A percentile compares a stretch with the other conserved stretches of the same genome.
These are phyloP conservation scores for Cricetomys ansorgei DNA, from an alignment of 2,113 vertebrate species.

Conservation along the genomic window DNA sequence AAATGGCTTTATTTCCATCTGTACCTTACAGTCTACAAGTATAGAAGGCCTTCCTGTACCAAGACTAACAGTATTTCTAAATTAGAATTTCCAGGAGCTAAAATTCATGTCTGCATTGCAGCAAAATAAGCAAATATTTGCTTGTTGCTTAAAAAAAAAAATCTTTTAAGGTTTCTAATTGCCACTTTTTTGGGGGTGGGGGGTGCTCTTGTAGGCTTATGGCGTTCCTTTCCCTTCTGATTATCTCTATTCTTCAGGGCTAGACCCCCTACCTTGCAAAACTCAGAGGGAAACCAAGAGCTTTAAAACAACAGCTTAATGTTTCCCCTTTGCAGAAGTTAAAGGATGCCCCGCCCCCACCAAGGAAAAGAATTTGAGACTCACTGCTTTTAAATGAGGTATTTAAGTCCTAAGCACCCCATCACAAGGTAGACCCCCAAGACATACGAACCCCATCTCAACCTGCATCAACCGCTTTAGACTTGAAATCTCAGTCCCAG, in stretches of 20 bases:
- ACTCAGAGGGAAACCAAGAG: slow-evolving; percentile 42
- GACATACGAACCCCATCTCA: neutral
- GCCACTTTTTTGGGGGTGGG: neutral
- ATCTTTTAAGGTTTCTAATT: neutral
- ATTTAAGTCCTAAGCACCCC: slow-evolving; percentile 15
- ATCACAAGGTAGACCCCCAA: neutral
- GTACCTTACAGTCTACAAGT: neutral
- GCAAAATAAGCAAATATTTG: neutral
- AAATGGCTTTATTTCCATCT: neutral
- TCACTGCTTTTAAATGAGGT: slow-evolving; percentile 43
- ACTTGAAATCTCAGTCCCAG: slow-evolving; percentile 41
- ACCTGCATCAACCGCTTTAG: neutral
- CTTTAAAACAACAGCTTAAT: slow-evolving; percentile 48
- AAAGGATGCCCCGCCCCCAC: slow-evolving; percentile 76
- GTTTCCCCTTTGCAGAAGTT: slow-evolving; percentile 52
- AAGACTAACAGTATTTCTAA: neutral
- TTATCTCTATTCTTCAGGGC: slow-evolving; percentile 11
- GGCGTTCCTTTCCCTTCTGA: neutral
- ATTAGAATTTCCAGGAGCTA: neutral
- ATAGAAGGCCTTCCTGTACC: neutral
- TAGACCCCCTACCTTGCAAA: slow-evolving; percentile 67
- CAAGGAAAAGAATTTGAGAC: slow-evolving; percentile 57
- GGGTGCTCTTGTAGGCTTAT: neutral
- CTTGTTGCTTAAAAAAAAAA: slow-evolving; percentile 26
- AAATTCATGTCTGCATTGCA: slow-evolving; percentile 10